Percentiles rank a stretch among this genome's conserved stretches.
These are phyloP conservation scores for Eidolon helvum DNA, from an alignment of 2,113 vertebrate genomes.

Conservation along the genomic window DNA sequence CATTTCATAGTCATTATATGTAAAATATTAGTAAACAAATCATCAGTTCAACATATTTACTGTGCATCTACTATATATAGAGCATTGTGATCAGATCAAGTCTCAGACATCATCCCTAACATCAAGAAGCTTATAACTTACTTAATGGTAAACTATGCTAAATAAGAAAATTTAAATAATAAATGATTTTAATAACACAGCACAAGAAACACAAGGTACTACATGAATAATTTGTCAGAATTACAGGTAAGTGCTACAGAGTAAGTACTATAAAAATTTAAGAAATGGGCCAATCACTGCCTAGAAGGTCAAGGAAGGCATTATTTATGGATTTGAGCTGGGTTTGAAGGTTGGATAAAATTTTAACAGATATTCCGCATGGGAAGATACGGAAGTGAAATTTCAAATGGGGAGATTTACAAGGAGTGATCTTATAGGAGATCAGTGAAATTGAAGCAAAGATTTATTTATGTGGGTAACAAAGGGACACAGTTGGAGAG, in stretches of 20 bases:
- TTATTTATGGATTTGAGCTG: background rate
- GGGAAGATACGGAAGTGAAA: background rate
- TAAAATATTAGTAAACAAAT: background rate
- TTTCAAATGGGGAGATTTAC: background rate
- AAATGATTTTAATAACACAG: background rate
- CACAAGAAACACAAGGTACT: background rate
- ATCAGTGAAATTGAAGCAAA: background rate
- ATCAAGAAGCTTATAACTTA: background rate
- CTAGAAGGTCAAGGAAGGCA: background rate
- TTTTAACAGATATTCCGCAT: background rate
- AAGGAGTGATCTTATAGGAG: background rate
- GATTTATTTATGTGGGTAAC: background rate
- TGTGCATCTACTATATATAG: background rate
- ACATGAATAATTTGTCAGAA: background rate
- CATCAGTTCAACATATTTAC: background rate
- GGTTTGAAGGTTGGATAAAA: background rate
- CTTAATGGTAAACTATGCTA: background rate
- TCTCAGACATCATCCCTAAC: background rate
- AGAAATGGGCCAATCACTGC: background rate
- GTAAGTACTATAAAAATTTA: background rate
- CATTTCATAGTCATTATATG: background rate
- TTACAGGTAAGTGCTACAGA: background rate
- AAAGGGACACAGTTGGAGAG: background rate
- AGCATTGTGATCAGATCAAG: background rate
- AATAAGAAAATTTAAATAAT: slow-evolving; percentile 21